Conservation (phyloP, 2,888 invertebrate genomes). For the Lydus trimaculatus region DNA sequence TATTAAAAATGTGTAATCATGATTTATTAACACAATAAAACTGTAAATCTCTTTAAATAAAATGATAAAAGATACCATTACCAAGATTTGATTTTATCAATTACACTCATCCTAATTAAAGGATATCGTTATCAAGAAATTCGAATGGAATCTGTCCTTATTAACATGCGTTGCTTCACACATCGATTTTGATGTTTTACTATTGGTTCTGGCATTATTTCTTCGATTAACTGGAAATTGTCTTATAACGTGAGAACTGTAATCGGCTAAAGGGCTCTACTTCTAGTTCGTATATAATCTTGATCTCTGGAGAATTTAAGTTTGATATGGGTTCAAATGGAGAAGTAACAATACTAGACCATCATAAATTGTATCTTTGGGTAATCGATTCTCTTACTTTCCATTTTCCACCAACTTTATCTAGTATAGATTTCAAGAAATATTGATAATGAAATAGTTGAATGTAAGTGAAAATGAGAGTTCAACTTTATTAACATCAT, state of each 20-base stretch:
- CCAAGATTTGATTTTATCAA: neutral
- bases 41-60: too few species aligned
- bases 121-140: too few species aligned
- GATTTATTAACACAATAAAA: neutral
- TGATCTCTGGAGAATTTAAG: slow-evolving; percentile 24
- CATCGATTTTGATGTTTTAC: neutral
- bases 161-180: neutral
- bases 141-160: too few species aligned
- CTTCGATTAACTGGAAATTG: slow-evolving; percentile 3
- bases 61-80: too few species aligned
- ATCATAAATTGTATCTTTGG: slow-evolving; percentile 21
- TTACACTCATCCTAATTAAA: too few species aligned
- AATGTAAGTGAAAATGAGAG: too few species aligned
- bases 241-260: slow-evolving; percentile 18
- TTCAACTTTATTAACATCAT: too few species aligned
- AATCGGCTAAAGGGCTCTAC: slow-evolving; percentile 7
- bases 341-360: slow-evolving; percentile 24
- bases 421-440: too few species aligned
- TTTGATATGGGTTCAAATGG: slow-evolving; percentile 24
- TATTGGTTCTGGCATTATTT: neutral
- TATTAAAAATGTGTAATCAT: neutral
- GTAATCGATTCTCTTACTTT: too few species aligned
- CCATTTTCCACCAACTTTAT: too few species aligned
- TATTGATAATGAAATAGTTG: too few species aligned
- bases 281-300: slow-evolving; percentile 19